Conservation (phyloP, 2,113 vertebrate species). For the Siniperca chuatsi region DNA sequence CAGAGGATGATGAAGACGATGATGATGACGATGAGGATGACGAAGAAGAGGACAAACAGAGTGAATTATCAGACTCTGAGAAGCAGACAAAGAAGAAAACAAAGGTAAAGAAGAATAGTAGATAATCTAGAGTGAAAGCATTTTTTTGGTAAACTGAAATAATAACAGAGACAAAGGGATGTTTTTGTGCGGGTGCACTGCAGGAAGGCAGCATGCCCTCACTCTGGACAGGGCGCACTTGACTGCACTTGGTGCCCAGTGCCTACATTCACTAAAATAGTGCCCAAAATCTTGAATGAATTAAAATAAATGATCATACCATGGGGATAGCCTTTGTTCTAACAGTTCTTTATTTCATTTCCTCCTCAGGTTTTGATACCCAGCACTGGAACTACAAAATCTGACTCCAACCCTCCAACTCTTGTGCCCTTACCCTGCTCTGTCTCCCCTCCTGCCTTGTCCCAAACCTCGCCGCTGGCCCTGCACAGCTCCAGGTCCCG, state of each 20-base stretch:
- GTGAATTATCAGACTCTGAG: constrained; percentile 93
- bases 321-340: constrained; percentile 21
- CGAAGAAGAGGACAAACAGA: constrained; percentile 92
- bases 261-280: constrained; percentile 22
- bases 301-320: constrained; percentile 24
- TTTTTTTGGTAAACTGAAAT: background rate
- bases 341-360: constrained; percentile 21
- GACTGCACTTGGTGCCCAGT: constrained; percentile 1
- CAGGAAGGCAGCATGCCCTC: background rate
- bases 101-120: constrained; percentile 85
- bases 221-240: background rate
- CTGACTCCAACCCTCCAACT: constrained; percentile 88
- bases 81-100: constrained; percentile 89
- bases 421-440: constrained; percentile 89
- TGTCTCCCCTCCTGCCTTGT: constrained; percentile 88
- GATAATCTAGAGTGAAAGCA: background rate
- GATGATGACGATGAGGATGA: constrained; percentile 88
- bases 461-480: constrained; percentile 91
- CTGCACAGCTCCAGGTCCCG: constrained; percentile 92
- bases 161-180: constrained; percentile 2
- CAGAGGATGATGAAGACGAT: constrained; percentile 93
- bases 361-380: constrained; percentile 87
- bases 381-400: constrained; percentile 86
- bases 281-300: constrained; percentile 32
- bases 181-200: background rate